Evolutionary conservation across 2,888 invertebrate species (phyloP).

Genomic region (Chalcis sispes): DNA sequence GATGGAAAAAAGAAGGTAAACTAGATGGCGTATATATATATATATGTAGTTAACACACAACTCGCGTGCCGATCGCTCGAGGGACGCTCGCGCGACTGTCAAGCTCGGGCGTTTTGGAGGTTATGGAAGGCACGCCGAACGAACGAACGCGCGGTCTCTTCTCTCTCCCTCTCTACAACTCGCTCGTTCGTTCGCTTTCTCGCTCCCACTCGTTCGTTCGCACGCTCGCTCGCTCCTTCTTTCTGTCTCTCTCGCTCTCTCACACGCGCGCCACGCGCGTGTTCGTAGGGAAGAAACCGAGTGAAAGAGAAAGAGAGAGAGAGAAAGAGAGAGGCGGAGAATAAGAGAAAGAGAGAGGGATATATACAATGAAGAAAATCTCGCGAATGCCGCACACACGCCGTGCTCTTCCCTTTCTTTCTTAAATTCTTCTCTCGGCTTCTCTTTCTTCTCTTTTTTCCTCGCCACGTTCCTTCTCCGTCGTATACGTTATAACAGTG

Average conservation of each 20-base stretch:
- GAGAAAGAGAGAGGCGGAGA: background rate
- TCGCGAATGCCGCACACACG: conserved; percentile 51
- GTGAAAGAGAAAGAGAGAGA: conserved; percentile 15
- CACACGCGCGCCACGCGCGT: conserved; percentile 26
- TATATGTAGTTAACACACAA: background rate
- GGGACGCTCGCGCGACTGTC: conserved; percentile 62
- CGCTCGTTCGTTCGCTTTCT: conserved; percentile 38
- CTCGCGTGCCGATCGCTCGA: conserved; percentile 56
- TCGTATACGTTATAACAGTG: background rate
- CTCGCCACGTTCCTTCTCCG: background rate
- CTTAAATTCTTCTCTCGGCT: conserved; percentile 26
- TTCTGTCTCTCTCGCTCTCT: conserved; percentile 21
- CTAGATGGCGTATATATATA: background rate
- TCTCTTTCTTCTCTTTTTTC: background rate
- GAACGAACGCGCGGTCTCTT: conserved; percentile 44
- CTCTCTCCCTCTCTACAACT: conserved; percentile 47
- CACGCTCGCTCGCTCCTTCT: conserved; percentile 2
- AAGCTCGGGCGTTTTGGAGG: conserved; percentile 65
- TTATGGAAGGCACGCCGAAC: conserved; percentile 64
- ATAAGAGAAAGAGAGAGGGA: conserved; percentile 15
- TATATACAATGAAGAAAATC: conserved; percentile 55
- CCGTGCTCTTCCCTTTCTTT: conserved; percentile 31
- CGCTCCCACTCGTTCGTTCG: conserved; percentile 19
- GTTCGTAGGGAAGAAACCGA: conserved; percentile 3
- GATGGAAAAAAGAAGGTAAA: background rate